Evolutionary conservation across 2,113 vertebrate genomes (phyloP).

Genomic region (Heterocephalus glaber): DNA sequence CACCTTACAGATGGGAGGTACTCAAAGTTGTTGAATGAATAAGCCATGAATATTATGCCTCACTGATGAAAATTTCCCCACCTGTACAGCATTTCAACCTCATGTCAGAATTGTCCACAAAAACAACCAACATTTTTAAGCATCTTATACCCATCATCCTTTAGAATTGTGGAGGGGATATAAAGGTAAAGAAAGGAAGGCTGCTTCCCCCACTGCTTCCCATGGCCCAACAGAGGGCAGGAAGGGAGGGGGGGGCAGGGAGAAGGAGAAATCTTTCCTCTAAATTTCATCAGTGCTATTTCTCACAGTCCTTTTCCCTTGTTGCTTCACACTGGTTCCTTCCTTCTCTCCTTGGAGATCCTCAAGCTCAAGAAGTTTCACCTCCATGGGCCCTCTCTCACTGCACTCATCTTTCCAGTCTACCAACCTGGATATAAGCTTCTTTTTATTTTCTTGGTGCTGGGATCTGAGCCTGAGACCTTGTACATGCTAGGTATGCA

Average conservation of each 20-base stretch:
- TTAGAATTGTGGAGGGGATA: not conserved
- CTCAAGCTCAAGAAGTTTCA: not conserved
- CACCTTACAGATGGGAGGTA: not conserved
- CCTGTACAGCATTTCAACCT: not conserved
- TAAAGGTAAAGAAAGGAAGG: constrained; percentile 20
- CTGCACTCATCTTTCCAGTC: not conserved
- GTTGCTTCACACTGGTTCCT: not conserved
- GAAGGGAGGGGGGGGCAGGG: not conserved
- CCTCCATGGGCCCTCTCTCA: not conserved
- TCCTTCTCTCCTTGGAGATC: not conserved
- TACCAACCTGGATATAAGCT: not conserved
- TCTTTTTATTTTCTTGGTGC: not conserved
- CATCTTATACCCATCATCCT: not conserved
- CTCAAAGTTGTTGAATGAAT: constrained; percentile 3
- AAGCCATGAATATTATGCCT: not conserved
- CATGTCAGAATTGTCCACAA: not conserved
- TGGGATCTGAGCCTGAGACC: not conserved
- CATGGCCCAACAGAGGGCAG: not conserved
- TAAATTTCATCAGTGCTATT: not conserved
- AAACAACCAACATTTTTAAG: not conserved
- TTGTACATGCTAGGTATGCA: no score
- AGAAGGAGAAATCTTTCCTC: not conserved
- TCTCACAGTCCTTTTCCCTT: not conserved
- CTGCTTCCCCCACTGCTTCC: not conserved
- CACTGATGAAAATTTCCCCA: not conserved